Evolutionary conservation across 2,888 invertebrate species (phyloP), one percentile per base, ranked within the genome.

Genomic region (Kryphioiulus occultus): DNA sequence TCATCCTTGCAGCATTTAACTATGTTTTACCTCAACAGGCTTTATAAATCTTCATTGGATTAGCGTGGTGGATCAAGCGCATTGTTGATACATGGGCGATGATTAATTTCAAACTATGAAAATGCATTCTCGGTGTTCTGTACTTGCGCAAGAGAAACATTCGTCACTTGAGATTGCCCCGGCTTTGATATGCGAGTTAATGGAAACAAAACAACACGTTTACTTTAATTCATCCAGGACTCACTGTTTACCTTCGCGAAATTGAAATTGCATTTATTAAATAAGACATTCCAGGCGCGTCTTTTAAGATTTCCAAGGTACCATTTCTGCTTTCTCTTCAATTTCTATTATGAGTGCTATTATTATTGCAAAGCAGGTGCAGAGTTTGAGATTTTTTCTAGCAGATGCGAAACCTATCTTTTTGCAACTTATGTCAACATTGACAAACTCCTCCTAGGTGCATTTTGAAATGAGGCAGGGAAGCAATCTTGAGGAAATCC

Each of bases 201-300:
- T 78, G 78, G 78, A 78, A 78, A 78, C 78, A 78, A 78, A 78
- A 68, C 59, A 68, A 68, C 22, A 78, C 78, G 22, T 15, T 78
- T 53, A 9, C 10, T 7, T 68, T 9, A 26, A 22, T 68, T 26
- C 26, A 26, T 4, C 15, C 7, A 26, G 7, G 22, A 9, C 7
- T 30, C 10, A 2, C 15, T 78, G 78, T 30, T 78, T 78, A 30
- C 78, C 12, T 78, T 15, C 0, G 22, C 78, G 78, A 78, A 78
- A 78, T 78, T 68, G 59, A 68, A 68, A 68, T 68, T 68, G 59
- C 22, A 68, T 68, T 68, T 68, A 68, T 68, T 68, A 68, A 68
- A 68, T 26, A 26, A 68, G 59, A 26, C 22, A 59, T 59, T 59
- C 53, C n/a, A 59, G 53, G 53, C n/a, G 53, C 53, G 59, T 68